phyloP scores from a whole-genome alignment of 2,797 vertebrate species.

The Myotis planiceps region DNA sequence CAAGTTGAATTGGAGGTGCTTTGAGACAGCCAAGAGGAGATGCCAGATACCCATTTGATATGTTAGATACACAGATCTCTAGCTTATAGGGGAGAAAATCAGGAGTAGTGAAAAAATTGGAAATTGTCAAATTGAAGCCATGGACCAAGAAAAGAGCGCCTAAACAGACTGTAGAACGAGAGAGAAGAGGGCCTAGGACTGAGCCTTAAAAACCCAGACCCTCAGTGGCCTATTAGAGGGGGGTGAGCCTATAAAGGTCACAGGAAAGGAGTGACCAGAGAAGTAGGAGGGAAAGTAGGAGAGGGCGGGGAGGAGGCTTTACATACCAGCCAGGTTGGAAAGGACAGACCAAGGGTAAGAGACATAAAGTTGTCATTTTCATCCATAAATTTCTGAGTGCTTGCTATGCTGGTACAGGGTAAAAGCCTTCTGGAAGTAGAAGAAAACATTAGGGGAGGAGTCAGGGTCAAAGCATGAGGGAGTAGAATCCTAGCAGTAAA shows the following conservation, averaged over 20 bases:
- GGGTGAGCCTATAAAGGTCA: background rate
- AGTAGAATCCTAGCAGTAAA: background rate
- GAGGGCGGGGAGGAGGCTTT: background rate
- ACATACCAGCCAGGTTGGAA: background rate
- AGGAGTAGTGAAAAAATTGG: background rate
- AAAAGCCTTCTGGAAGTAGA: constrained; percentile 12
- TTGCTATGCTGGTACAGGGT: background rate
- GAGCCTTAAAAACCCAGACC: background rate
- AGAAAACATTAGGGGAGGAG: background rate
- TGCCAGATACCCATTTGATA: background rate
- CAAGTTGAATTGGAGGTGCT: background rate
- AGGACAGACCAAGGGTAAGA: background rate
- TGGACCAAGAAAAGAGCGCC: background rate
- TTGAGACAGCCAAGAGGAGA: background rate
- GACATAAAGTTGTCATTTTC: background rate
- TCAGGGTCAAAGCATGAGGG: background rate
- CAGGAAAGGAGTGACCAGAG: background rate
- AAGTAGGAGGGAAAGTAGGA: background rate
- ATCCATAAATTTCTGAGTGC: background rate
- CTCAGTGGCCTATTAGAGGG: background rate
- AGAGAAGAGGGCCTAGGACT: background rate
- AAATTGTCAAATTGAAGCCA: background rate
- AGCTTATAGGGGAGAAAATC: background rate
- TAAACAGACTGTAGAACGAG: background rate
- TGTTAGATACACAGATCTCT: background rate